Percentiles rank a stretch among this genome's conserved stretches.
Evolutionary conservation across 2,113 vertebrate species (phyloP).

Genomic region (Hemicordylus capensis): DNA sequence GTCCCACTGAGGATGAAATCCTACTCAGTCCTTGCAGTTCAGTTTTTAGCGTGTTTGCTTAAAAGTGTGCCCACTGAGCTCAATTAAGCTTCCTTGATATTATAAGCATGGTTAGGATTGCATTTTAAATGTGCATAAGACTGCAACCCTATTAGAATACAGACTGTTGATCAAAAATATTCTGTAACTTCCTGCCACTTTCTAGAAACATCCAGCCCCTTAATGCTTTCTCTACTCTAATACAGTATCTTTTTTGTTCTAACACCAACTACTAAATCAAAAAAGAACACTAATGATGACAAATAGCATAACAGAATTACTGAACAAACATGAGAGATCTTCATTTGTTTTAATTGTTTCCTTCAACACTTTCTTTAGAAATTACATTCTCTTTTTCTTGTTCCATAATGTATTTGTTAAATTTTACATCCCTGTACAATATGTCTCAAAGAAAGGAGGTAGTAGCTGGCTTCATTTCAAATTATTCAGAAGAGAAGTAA

Average conservation of each 20-base stretch:
- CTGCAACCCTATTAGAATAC: neutral
- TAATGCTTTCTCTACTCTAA: neutral
- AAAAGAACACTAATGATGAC: neutral
- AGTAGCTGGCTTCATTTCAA: slow-evolving; percentile 22
- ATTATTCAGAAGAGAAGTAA: slow-evolving; percentile 3
- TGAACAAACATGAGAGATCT: rapidly evolving
- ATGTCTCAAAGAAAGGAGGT: neutral
- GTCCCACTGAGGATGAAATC: no score
- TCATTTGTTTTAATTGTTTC: neutral
- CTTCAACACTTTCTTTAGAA: neutral
- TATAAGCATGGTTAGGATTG: no score
- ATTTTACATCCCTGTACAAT: neutral
- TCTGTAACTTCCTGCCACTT: no score
- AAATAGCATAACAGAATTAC: rapidly evolving
- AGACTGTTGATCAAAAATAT: neutral
- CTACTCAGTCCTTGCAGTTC: no score
- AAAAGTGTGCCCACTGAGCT: neutral
- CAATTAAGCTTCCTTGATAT: neutral
- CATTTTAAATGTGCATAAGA: neutral
- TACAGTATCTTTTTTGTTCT: neutral
- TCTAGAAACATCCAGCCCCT: no score
- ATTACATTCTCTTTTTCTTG: neutral
- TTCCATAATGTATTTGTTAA: neutral
- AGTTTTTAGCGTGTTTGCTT: neutral
- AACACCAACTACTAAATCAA: rapidly evolving